A percentile compares a stretch with the other conserved stretches of the same genome.
phyloP scores from a whole-genome alignment of 2,113 vertebrate species.

The Alouatta palliata region DNA sequence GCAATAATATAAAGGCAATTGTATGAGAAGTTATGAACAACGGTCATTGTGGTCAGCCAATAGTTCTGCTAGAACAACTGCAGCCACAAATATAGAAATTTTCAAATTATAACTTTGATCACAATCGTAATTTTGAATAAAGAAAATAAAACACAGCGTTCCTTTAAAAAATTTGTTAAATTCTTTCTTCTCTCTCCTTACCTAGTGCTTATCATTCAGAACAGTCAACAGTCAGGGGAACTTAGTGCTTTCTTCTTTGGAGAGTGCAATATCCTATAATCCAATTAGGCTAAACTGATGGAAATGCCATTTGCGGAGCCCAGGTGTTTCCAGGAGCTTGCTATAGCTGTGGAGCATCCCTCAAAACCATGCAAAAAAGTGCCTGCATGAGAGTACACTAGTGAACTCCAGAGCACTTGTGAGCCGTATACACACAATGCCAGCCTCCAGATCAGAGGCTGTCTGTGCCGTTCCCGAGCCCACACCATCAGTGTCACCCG shows the following conservation, averaged over 20 bases:
- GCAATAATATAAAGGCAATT: not conserved
- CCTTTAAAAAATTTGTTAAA: not conserved
- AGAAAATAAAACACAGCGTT: not conserved
- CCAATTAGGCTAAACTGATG: conserved; percentile 45
- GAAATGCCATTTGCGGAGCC: conserved; percentile 38
- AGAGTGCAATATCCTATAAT: conserved; percentile 39
- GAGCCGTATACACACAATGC: not conserved
- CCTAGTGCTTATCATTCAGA: conserved; percentile 26
- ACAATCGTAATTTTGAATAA: conserved; percentile 17
- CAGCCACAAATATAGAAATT: not conserved
- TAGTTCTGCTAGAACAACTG: not conserved
- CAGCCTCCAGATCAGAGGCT: not conserved
- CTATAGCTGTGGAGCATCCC: not conserved
- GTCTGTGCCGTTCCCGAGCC: not conserved
- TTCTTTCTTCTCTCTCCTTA: conserved; percentile 12
- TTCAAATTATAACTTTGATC: conserved; percentile 31
- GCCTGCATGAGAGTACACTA: not conserved
- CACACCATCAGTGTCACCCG: not conserved
- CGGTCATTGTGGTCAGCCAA: not conserved
- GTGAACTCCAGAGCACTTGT: not conserved
- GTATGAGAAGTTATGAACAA: not conserved
- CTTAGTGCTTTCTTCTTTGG: conserved; percentile 1
- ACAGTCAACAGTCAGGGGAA: not conserved
- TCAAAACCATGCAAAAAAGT: not conserved
- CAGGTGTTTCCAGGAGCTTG: not conserved